Base-by-base conservation (phyloP, 1,140 invertebrate genomes). In the Tetramorium alpestre region DNA sequence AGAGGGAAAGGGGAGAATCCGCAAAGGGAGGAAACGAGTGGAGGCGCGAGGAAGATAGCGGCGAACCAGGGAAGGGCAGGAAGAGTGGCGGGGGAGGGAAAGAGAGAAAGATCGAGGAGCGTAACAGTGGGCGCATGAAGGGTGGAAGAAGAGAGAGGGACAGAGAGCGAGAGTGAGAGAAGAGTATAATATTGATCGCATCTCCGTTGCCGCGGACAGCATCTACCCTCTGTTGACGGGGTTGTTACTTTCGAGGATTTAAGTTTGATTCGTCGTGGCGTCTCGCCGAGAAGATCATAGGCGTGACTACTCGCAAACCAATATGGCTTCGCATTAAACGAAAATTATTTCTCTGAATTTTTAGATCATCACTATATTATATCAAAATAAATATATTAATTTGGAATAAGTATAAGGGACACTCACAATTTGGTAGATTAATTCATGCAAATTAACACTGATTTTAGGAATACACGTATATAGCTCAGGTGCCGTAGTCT, bases 151-250 rank as follows among this genome's bases (percentile, higher is more conserved):
- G 58, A 62, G 85, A 56, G 64, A 80, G 77, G 76, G 85, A 60
- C 28, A 58, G 77, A 65, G 82, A 38, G 62, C n/a, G 86, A 86
- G 91, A 90, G 89, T 67, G 87, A 89, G 88, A 91, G 91, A 90
- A 82, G 92, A 90, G 92, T 91, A 88, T 93, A 94, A 95, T 95
- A 95, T 95, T 95, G 95, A 95, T 95, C 95, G 95, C 94, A 95
- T 95, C 94, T 95, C 93, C 88, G 91, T 91, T 90, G 92, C 93
- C 94, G 93, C 94, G 94, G 94, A 94, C 94, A 95, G 94, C 94
- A 94, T 95, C 93, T 94, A 95, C 94, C 94, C 94, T 93, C 92
- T 94, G 93, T 94, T 94, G 94, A 94, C 93, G 93, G 93, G 92
- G 93, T 95, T 94, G 94, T 94, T 94, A 93, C 93, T 93, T 91